Percentiles rank a stretch among this genome's conserved stretches.
Evolutionary conservation across 2,888 invertebrate genomes (phyloP).

Genomic region (Hypercompe scribonia): DNA sequence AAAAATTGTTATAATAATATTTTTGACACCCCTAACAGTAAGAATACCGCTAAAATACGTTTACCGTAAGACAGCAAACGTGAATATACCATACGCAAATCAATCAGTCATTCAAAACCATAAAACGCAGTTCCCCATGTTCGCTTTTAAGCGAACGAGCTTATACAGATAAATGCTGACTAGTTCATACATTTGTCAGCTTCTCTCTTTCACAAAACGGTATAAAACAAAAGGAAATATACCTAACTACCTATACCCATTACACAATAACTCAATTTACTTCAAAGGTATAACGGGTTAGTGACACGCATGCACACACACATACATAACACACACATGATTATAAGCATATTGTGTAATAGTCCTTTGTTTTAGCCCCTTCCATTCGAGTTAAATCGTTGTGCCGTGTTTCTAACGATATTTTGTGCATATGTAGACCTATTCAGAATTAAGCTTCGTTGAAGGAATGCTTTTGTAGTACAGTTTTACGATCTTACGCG

Average conservation of each 20-base stretch:
- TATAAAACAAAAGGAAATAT: conserved; percentile 17
- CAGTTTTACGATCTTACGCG: conserved; percentile 66
- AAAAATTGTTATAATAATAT: background rate
- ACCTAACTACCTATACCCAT: conserved; percentile 16
- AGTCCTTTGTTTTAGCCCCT: conserved; percentile 39
- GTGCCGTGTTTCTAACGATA: conserved; percentile 43
- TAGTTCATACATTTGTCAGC: conserved; percentile 10
- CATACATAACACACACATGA: conserved; percentile 2
- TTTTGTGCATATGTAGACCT: conserved; percentile 62
- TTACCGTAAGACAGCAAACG: too few relatives aligned
- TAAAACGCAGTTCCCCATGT: conserved; percentile 4
- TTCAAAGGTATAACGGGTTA: conserved; percentile 30
- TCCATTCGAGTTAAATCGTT: conserved; percentile 39
- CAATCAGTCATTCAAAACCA: background rate
- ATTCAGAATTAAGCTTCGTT: conserved; percentile 63
- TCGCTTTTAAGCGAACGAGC: background rate
- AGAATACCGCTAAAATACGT: background rate
- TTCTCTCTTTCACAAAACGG: conserved; percentile 5
- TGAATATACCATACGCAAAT: background rate
- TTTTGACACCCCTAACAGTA: background rate
- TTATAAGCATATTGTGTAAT: conserved; percentile 33
- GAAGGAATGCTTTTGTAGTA: conserved; percentile 71
- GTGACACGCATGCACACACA: conserved; percentile 10
- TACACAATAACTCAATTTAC: conserved; percentile 30
- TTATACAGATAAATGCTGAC: background rate